phyloP scores from a whole-genome alignment of 2,888 invertebrate genomes.

The Boloria euphrosyne region DNA sequence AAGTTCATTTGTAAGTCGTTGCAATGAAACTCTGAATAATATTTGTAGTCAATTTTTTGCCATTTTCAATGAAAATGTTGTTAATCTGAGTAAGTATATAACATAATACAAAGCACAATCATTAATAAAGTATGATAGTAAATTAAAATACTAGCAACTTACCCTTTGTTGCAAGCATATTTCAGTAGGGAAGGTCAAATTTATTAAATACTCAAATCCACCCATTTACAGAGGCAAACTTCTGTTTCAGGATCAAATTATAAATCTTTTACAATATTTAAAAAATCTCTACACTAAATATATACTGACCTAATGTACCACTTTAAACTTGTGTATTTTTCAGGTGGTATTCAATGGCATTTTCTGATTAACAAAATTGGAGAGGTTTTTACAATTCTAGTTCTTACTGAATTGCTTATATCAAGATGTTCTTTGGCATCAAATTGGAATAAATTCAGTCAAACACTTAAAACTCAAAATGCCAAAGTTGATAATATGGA shows the following conservation, averaged over 20 bases:
- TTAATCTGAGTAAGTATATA: conserved; percentile 67
- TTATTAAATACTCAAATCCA: too few relatives aligned
- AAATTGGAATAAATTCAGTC: conserved; percentile 90
- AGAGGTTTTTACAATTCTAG: conserved; percentile 85
- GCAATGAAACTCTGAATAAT: conserved; percentile 87
- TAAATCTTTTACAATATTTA: neutral
- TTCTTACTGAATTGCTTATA: conserved; percentile 85
- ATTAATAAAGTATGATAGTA: too few relatives aligned
- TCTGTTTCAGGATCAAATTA: too few relatives aligned
- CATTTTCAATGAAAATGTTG: conserved; percentile 80
- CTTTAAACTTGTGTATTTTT: conserved; percentile 41
- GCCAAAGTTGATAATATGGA: conserved; percentile 84
- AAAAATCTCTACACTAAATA: neutral
- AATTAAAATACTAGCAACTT: too few relatives aligned
- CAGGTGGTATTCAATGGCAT: conserved; percentile 75
- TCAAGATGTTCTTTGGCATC: conserved; percentile 61
- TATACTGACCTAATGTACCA: too few relatives aligned
- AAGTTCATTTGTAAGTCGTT: conserved; percentile 86
- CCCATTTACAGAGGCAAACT: too few relatives aligned
- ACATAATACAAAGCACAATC: too few relatives aligned
- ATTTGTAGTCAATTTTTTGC: conserved; percentile 89
- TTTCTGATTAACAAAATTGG: conserved; percentile 82
- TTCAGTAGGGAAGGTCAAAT: too few relatives aligned
- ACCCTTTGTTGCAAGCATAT: too few relatives aligned
- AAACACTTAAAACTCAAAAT: conserved; percentile 86